These are phyloP conservation scores for Melipona quadrifasciata DNA, from an alignment of 1,140 invertebrate genomes.

Conservation along the genomic window DNA sequence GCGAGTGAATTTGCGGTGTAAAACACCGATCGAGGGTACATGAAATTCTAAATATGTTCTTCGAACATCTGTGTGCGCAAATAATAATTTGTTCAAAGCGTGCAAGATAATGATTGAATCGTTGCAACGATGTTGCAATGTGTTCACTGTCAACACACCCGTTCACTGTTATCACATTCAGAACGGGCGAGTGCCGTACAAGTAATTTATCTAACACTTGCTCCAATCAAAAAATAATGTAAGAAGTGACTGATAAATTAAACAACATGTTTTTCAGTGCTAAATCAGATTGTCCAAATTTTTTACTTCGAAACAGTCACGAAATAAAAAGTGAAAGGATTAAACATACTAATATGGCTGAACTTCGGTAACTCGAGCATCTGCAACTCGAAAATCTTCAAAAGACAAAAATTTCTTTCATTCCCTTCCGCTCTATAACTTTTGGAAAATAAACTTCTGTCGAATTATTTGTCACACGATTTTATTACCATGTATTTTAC, in stretches of 20 bases:
- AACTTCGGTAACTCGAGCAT: no score
- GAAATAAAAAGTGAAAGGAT: no score
- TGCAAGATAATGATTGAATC: not conserved
- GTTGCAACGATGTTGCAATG: no score
- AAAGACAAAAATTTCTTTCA: no score
- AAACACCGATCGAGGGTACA: not conserved
- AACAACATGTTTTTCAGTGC: no score
- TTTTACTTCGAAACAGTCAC: not conserved
- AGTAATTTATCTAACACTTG: not conserved
- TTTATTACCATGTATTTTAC: no score
- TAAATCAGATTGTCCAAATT: not conserved
- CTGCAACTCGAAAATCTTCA: no score
- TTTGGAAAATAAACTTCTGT: no score
- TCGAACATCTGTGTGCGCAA: not conserved
- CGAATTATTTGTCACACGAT: no score
- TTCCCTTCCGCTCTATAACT: no score
- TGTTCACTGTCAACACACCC: not conserved
- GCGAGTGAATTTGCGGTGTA: not conserved
- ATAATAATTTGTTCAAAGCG: not conserved
- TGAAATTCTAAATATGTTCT: not conserved
- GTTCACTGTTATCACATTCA: not conserved
- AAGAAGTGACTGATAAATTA: not conserved
- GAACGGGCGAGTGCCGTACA: not conserved
- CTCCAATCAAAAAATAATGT: not conserved
- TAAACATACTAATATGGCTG: no score